phyloP scores from a whole-genome alignment of 2,888 invertebrate genomes.

The Agonopterix arenella region DNA sequence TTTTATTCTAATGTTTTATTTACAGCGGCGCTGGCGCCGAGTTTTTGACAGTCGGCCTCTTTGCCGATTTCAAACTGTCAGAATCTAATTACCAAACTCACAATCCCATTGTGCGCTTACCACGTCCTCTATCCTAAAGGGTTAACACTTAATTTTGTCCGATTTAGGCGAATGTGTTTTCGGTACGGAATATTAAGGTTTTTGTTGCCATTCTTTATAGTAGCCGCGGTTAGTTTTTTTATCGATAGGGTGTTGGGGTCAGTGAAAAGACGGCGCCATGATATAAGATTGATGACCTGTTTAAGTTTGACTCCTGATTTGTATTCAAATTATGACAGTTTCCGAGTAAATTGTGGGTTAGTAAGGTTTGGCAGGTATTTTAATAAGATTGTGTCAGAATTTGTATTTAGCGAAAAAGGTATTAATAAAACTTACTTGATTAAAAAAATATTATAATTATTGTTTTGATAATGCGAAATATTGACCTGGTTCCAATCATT shows the following conservation, averaged over 20 bases:
- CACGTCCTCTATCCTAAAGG: conserved; percentile 17
- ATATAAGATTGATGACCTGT: conserved; percentile 59
- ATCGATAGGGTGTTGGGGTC: conserved; percentile 59
- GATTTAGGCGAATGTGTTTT: conserved; percentile 9
- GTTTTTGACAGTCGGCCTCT: conserved; percentile 71
- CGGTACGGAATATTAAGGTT: conserved; percentile 32
- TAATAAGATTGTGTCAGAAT: no score
- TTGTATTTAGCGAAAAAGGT: no score
- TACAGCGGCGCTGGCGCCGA: conserved; percentile 64
- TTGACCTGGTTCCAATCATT: no score
- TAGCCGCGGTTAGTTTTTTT: conserved; percentile 46
- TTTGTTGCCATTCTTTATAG: conserved; percentile 63
- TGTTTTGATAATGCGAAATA: no score
- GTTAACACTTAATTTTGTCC: conserved; percentile 25
- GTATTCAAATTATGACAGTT: no score
- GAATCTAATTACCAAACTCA: conserved; percentile 67
- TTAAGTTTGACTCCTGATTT: conserved; percentile 33
- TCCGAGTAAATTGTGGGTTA: no score
- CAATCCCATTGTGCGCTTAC: conserved; percentile 17
- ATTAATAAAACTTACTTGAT: no score
- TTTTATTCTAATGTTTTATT: conserved; percentile 51
- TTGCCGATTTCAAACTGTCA: conserved; percentile 68
- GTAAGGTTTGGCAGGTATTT: no score
- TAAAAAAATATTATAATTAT: no score
- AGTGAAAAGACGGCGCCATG: conserved; percentile 59